Evolutionary conservation across 2,797 vertebrate species (phyloP).

Genomic region (Bufotes viridis): DNA sequence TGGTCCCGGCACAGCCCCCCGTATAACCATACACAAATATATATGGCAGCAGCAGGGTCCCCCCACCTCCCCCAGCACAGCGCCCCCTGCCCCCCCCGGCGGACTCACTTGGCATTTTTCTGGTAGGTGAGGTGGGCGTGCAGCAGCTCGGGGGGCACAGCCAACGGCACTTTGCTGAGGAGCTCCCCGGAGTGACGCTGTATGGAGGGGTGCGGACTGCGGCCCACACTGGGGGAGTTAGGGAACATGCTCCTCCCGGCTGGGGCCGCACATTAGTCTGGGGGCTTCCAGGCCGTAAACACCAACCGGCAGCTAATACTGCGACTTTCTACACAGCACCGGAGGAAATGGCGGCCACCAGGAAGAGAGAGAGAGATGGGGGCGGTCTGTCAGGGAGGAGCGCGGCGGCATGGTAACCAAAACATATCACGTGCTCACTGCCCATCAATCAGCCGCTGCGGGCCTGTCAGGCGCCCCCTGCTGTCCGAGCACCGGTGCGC

Average conservation of each 20-base stretch:
- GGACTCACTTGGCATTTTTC: conserved; percentile 52
- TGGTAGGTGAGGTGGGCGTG: conserved; percentile 46
- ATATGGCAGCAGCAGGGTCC: background rate
- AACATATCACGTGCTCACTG: background rate
- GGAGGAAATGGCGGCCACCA: conserved; percentile 45
- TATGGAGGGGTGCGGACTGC: conserved; percentile 65
- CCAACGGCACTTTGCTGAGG: background rate
- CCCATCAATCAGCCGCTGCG: background rate
- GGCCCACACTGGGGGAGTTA: conserved; percentile 74
- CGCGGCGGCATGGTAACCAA: conserved; percentile 1
- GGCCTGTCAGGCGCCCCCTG: background rate
- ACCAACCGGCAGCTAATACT: background rate
- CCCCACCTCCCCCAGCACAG: background rate
- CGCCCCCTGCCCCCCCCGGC: background rate
- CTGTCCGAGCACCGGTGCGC: background rate
- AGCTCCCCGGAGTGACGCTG: conserved; percentile 64
- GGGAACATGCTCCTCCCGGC: conserved; percentile 81
- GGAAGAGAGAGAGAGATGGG: conserved; percentile 15
- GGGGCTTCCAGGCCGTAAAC: conserved; percentile 15
- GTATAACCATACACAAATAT: too few relatives aligned
- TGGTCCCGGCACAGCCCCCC: too few relatives aligned
- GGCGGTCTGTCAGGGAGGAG: background rate
- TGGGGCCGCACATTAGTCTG: conserved; percentile 68
- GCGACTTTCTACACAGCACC: background rate
- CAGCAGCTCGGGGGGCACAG: background rate